Base-by-base conservation (phyloP, 2,797 vertebrate genomes). In the Hipposideros larvatus region DNA sequence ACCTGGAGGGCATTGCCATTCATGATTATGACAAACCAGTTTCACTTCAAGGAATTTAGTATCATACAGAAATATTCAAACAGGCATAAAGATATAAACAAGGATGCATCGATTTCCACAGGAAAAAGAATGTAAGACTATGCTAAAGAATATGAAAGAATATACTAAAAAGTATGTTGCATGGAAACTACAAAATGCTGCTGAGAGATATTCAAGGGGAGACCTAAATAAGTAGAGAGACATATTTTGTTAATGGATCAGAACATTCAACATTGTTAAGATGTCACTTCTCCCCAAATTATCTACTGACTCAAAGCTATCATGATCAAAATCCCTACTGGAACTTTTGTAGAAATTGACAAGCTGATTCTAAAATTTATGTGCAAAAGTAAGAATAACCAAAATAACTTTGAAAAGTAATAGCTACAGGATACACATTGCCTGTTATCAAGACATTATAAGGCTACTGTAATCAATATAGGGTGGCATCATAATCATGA, bases 381-480 rank as follows among this genome's bases (percentile, higher is more conserved):
- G 78, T 61, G 9, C 16, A 53, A 95, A 94, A 73, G 11, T 37
- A 46, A 46, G 31, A 92, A 66, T 87, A 57, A 74, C 16, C 57
- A 89, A 71, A 92, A 83, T 46, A 82, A 73, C 55, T 66, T 63
- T 43, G 22, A n/a, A 90, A 94, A 94, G 28, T 46, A 90, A 41
- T 46, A 8, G 46, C 2, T 18, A 86, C 55, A 89, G 71, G 46
- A 71, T 24, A 90, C 22, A 80, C 4, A 37, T 5, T 70, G 73
- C 18, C 31, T 77, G 11, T 86, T 59, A 71, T 87, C 55, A 92
- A 51, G 46, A 87, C 15, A 82, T 70, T 51, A 70, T 70, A 68
- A 90, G 85, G 41, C 46, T 43, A 70, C 4, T 74, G 53, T 37
- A 79, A 85, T 84, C 48, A 90, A 82, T 68, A 80, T 14, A 89